A percentile compares a stretch with the other conserved stretches of the same genome.
Conservation (phyloP, 1,140 invertebrate species). For the Kradibia gibbosae region DNA sequence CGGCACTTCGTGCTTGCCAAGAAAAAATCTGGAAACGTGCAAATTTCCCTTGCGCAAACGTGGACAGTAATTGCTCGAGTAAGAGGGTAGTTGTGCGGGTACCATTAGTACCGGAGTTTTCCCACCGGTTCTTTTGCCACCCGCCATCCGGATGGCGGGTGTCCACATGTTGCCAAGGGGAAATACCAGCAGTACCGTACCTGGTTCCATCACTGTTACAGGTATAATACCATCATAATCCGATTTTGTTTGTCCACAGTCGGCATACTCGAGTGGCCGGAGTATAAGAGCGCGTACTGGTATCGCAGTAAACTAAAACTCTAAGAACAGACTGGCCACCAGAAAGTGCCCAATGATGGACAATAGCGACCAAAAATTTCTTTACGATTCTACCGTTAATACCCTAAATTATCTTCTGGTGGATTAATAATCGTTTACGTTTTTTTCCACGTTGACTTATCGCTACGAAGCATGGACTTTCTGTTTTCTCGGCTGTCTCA, state of each 20-base stretch:
- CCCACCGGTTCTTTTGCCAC: neutral
- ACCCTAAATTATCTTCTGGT: constrained; percentile 17
- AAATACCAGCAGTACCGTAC: constrained; percentile 9
- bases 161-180: neutral
- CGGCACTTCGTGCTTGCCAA: neutral
- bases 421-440: constrained; percentile 1
- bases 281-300: no score
- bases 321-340: constrained; percentile 32
- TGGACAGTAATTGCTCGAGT: neutral
- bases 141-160: neutral
- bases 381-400: constrained; percentile 6
- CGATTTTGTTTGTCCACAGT: constrained; percentile 17
- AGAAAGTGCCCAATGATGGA: neutral
- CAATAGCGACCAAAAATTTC: neutral
- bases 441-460: neutral
- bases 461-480: neutral
- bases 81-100: neutral
- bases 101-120: neutral
- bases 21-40: neutral
- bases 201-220: neutral
- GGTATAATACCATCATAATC: constrained; percentile 33
- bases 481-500: no score
- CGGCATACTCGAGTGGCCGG: neutral
- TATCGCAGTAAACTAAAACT: neutral
- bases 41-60: neutral